Percentiles rank a stretch among this genome's conserved stretches.
Conservation (phyloP, 2,113 vertebrate species). For the Nicator chloris region DNA sequence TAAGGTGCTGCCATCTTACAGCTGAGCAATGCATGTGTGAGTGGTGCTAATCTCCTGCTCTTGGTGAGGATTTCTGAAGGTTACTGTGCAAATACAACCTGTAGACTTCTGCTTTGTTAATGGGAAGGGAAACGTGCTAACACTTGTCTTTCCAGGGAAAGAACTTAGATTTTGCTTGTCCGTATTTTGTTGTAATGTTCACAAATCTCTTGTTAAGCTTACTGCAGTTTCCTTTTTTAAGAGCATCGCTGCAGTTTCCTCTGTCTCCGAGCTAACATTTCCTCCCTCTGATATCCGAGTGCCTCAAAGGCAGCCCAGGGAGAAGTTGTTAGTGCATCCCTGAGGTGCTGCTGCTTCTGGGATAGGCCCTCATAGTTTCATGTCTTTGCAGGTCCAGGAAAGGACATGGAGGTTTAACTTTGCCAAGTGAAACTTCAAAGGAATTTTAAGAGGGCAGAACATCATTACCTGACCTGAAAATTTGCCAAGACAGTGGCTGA, state of each 20-base stretch:
- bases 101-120: not conserved
- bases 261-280: not conserved
- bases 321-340: not conserved
- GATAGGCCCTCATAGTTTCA: not conserved
- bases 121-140: not conserved
- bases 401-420: not conserved
- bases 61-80: slow-evolving; percentile 36
- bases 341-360: not conserved
- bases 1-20: slow-evolving; percentile 24
- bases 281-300: not conserved
- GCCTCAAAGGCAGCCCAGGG: not conserved
- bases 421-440: not conserved
- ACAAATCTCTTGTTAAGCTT: not conserved
- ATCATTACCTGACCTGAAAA: not conserved
- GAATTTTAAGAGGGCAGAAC: not conserved
- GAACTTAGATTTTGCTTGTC: slow-evolving; percentile 11
- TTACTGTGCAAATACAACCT: slow-evolving; percentile 4
- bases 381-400: not conserved
- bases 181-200: not conserved
- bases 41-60: not conserved
- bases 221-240: not conserved
- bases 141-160: not conserved
- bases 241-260: not conserved
- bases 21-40: not conserved
- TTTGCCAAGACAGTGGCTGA: not conserved